phyloP scores from a whole-genome alignment of 2,888 invertebrate genomes.

The Cheilosia scutellata region DNA sequence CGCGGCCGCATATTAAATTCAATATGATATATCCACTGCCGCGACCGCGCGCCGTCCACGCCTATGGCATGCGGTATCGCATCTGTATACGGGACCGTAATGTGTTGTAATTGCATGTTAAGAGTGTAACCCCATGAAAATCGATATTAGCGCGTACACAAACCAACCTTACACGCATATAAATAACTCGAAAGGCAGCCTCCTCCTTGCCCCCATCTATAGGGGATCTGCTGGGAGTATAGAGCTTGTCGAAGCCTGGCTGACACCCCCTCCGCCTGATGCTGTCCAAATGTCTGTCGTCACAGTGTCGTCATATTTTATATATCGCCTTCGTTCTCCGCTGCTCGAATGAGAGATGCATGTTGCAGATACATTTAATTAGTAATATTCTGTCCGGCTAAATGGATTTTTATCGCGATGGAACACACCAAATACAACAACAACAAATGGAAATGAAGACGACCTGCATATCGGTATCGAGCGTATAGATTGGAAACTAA shows the following conservation, averaged over 20 bases:
- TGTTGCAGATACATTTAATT: conserved; percentile 78
- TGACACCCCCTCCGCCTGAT: conserved; percentile 39
- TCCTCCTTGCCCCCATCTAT: not conserved
- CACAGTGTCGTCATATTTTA: conserved; percentile 75
- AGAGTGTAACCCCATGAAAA: conserved; percentile 67
- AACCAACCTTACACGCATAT: conserved; percentile 60
- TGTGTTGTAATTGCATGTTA: conserved; percentile 74
- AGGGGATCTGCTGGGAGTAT: conserved; percentile 5
- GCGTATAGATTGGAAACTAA: conserved; percentile 71
- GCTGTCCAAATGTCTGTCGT: conserved; percentile 66
- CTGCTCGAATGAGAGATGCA: conserved; percentile 68
- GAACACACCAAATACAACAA: conserved; percentile 33
- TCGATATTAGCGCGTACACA: conserved; percentile 73
- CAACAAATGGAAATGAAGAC: conserved; percentile 69
- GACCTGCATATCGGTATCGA: conserved; percentile 73
- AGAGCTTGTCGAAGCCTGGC: not conserved
- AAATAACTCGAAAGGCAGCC: conserved; percentile 48
- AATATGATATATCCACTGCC: conserved; percentile 20
- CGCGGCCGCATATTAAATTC: conserved; percentile 68
- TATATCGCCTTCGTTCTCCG: conserved; percentile 61
- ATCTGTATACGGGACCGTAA: conserved; percentile 45
- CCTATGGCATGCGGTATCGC: conserved; percentile 34
- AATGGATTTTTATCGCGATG: conserved; percentile 74
- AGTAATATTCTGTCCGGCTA: conserved; percentile 77
- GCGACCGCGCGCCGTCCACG: not conserved